phyloP scores from a whole-genome alignment of 2,113 vertebrate species.

The Bos indicus region DNA sequence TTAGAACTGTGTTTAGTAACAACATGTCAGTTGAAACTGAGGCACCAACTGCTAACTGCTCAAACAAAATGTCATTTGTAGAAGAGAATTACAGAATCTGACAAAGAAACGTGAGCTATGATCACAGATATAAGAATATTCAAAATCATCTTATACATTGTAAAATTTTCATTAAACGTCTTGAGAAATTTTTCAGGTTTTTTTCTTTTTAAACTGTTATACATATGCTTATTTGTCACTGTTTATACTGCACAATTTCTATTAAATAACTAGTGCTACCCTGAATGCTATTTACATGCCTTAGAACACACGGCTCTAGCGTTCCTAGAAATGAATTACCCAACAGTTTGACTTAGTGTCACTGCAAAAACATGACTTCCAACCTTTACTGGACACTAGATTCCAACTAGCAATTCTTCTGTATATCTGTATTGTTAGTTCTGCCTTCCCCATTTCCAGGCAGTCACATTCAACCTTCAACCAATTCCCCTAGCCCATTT shows the following conservation, averaged over 20 bases:
- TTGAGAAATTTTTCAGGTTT: background rate
- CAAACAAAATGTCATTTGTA: conserved; percentile 46
- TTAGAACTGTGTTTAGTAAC: conserved; percentile 66
- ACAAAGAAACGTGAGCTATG: background rate
- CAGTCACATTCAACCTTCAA: background rate
- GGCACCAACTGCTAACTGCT: conserved; percentile 57
- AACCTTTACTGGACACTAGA: background rate
- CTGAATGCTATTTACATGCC: background rate
- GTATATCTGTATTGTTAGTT: background rate
- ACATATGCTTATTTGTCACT: background rate
- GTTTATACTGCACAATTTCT: background rate
- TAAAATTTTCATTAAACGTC: background rate
- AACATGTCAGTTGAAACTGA: conserved; percentile 58
- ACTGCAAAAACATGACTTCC: background rate
- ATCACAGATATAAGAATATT: background rate
- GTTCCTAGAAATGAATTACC: background rate
- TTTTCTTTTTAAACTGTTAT: background rate
- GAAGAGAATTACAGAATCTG: conserved; percentile 25
- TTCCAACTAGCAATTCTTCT: background rate
- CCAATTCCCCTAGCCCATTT: background rate
- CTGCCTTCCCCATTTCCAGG: background rate
- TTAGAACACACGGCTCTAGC: background rate
- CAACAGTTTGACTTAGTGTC: background rate
- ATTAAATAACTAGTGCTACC: background rate
- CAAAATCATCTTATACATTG: background rate